Evolutionary conservation across 2,888 invertebrate genomes (phyloP), one percentile per base, ranked within the genome.

Genomic region (Tortricodes alternella): DNA sequence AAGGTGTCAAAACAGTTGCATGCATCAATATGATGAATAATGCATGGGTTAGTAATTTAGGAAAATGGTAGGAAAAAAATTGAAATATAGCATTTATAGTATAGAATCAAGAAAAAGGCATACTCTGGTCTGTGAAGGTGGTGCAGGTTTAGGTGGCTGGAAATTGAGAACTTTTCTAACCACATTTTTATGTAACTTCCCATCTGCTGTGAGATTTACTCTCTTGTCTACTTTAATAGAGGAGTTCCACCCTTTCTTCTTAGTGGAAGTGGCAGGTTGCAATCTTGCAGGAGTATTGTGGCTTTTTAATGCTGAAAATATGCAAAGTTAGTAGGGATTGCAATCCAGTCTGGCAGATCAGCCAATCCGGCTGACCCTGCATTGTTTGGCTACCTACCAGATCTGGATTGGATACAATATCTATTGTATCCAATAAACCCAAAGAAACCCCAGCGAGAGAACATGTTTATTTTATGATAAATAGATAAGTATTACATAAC

Each of bases 91-190:
- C 27, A 29, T 3, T n/a, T 11, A 51, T 4, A 51, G 16, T 16
- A 41, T 16, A 48, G 23, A 50, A 39, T 41, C n/a, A 35, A 41
- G 16, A 35, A 19, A 18, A n/a, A 9, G 27, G 24, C 46, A 27
- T 58, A 56, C 56, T 56, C 44, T 56, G 18, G 7, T 16, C 32
- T 35, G 49, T 35, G 44, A 21, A 18, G 56, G 51, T 7, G 35
- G 41, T 62, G 74, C 77, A 4, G 76, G 67, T 56, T 74, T 82
- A 49, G 48, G 55, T 1, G 71, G 65, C 60, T 83, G 83, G 65
- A 87, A 87, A 53, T 85, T 78, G 0, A 89, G 74, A n/a, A 80
- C 76, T 80, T 90, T 89, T 62, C 85, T 74, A 1, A 83, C 87
- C 48, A 80, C 64, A 61, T 78, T 78, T 50, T 78, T 61, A 59